phyloP scores from a whole-genome alignment of 2,113 vertebrate genomes.

The Daubentonia madagascariensis region DNA sequence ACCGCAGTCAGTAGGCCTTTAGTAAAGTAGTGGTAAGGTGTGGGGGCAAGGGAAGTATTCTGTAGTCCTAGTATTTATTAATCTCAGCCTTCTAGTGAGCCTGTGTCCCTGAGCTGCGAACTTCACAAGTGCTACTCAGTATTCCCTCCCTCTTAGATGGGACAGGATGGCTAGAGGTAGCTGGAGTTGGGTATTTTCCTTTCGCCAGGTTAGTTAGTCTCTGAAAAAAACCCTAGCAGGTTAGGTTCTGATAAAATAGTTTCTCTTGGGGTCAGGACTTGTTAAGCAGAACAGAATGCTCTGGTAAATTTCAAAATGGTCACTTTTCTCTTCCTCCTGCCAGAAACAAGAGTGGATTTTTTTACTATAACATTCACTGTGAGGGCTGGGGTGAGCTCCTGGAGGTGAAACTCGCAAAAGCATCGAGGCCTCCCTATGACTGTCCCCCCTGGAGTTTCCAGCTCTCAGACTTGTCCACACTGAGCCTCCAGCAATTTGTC shows the following conservation, averaged over 20 bases:
- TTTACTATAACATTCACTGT: background rate
- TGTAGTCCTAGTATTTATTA: background rate
- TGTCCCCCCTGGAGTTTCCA: background rate
- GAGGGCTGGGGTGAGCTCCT: background rate
- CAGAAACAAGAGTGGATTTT: background rate
- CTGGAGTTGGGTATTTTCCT: background rate
- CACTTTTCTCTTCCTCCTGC: background rate
- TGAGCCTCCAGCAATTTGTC: background rate
- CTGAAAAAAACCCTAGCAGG: background rate
- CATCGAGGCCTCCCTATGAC: rapidly evolving
- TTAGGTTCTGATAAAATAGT: background rate
- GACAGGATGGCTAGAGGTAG: background rate
- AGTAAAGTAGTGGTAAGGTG: background rate
- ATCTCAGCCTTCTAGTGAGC: background rate
- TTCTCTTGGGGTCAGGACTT: background rate
- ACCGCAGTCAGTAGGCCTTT: background rate
- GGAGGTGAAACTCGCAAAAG: background rate
- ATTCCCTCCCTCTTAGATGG: background rate
- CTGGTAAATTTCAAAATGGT: background rate
- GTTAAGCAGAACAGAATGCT: background rate
- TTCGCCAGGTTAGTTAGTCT: background rate
- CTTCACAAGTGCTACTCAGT: background rate
- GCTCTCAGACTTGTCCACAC: no score
- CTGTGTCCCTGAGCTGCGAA: background rate
- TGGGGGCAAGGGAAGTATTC: rapidly evolving